These are phyloP conservation scores for rabbit (Oryctolagus cuniculus) DNA, from an alignment of 2,113 vertebrate genomes.

Conservation along the genomic window mOryCun1.1 NC_091438.1:101589001-101589500, in stretches of 20 bases:
- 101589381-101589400: background rate
- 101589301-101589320: conserved; percentile 25
- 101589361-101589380: background rate
- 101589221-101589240: background rate
- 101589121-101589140: background rate
- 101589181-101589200: background rate
- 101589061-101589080: background rate
- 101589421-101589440: background rate
- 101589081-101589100: background rate
- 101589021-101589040: background rate
- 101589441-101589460: background rate
- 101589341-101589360: background rate
- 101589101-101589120: background rate
- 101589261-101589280: background rate
- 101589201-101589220: background rate
- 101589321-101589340: background rate
- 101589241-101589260: background rate
- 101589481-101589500: background rate
- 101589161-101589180: background rate
- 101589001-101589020: background rate
- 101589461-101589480: background rate
- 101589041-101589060: background rate
- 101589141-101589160: background rate
- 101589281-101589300: background rate
- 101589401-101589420: background rate